A percentile compares a stretch with the other conserved stretches of the same genome.
Conservation (phyloP, 2,888 invertebrate species). For the Coleophora deauratella region DNA sequence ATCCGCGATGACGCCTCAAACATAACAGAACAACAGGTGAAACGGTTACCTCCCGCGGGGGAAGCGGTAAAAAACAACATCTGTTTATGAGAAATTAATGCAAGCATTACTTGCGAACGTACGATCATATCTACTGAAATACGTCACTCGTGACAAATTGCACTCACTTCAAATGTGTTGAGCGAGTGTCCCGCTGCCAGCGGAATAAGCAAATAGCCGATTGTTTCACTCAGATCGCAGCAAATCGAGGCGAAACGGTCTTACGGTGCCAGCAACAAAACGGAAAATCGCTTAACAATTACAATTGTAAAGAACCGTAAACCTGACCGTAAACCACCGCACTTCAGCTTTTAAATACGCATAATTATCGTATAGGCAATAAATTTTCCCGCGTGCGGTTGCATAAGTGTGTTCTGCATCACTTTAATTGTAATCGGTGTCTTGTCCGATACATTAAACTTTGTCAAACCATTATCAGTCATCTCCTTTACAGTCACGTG, state of each 20-base stretch:
- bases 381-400: constrained; percentile 48
- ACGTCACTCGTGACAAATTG: constrained; percentile 66
- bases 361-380: constrained; percentile 66
- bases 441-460: constrained; percentile 6
- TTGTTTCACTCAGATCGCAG: constrained; percentile 37
- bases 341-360: constrained; percentile 56
- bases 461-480: constrained; percentile 6
- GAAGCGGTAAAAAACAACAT: constrained; percentile 54
- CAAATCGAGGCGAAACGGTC: constrained; percentile 29
- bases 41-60: constrained; percentile 48
- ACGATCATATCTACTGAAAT: constrained; percentile 68
- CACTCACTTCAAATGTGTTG: constrained; percentile 61
- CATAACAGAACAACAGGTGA: constrained; percentile 59
- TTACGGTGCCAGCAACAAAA: constrained; percentile 42
- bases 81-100: constrained; percentile 56
- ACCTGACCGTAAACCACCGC: constrained; percentile 52
- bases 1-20: constrained; percentile 39
- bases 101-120: constrained; percentile 49
- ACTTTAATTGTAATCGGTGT: constrained; percentile 15
- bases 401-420: constrained; percentile 26
- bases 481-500: constrained; percentile 10
- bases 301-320: constrained; percentile 50
- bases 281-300: constrained; percentile 40
- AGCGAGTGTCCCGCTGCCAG: constrained; percentile 38
- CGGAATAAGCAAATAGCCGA: constrained; percentile 53